phyloP scores from a whole-genome alignment of 2,113 vertebrate genomes.

The Chlorodrepanis virens region DNA sequence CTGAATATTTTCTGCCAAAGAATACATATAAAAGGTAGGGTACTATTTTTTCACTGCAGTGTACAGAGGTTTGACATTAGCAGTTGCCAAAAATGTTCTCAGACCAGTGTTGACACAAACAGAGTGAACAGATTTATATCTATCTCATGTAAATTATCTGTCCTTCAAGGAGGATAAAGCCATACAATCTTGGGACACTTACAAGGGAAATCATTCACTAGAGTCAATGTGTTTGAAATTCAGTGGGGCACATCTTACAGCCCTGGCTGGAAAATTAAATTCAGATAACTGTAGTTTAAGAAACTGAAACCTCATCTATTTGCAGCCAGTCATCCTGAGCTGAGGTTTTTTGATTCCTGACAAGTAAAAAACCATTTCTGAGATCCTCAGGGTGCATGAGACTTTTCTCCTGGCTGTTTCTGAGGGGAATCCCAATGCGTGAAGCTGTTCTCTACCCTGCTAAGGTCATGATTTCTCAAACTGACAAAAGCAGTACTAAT shows the following conservation, averaged over 20 bases:
- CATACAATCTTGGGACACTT: not conserved
- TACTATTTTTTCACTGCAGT: not conserved
- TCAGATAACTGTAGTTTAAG: not conserved
- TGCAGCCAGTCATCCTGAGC: not conserved
- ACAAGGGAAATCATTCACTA: not conserved
- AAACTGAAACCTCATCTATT: not conserved
- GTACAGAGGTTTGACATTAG: not conserved
- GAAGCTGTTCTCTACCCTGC: not conserved
- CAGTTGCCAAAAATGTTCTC: not conserved
- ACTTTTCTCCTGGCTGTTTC: not conserved
- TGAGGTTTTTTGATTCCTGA: rapidly evolving
- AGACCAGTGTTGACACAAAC: not conserved
- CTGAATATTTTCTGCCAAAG: not conserved
- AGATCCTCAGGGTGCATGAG: not conserved
- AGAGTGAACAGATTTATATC: not conserved
- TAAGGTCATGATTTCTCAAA: not conserved
- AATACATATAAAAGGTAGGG: not conserved
- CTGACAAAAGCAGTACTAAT: not conserved
- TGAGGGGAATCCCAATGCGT: not conserved
- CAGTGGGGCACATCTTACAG: not conserved
- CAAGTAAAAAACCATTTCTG: not conserved
- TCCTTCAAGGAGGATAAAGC: not conserved
- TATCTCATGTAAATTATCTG: not conserved
- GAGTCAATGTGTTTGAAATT: not conserved
- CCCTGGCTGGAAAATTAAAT: not conserved